A percentile compares a stretch with the other conserved stretches of the same genome.
phyloP scores from a whole-genome alignment of 2,888 invertebrate species.

The Lepidochrysops patricia region DNA sequence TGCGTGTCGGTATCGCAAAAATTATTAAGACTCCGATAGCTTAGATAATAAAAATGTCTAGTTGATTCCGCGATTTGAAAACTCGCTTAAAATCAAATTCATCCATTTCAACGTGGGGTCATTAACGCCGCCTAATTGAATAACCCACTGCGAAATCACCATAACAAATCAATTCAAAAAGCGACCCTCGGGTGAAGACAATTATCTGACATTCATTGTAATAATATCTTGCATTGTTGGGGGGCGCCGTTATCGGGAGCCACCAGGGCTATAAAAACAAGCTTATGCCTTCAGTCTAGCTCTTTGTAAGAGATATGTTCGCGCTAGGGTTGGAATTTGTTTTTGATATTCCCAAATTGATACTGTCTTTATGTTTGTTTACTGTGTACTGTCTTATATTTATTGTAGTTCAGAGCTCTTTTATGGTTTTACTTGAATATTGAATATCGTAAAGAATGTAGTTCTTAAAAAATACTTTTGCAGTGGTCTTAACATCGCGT shows the following conservation, averaged over 20 bases:
- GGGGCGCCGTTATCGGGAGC: conserved; percentile 53
- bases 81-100: too few relatives aligned
- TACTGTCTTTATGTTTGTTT: conserved; percentile 12
- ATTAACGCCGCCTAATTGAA: conserved; percentile 11
- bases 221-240: conserved; percentile 66
- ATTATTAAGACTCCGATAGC: too few relatives aligned
- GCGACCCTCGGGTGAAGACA: conserved; percentile 36
- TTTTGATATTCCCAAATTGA: conserved; percentile 17
- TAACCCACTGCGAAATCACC: conserved; percentile 16
- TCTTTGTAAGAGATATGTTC: conserved; percentile 33
- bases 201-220: conserved; percentile 60
- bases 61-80: too few relatives aligned
- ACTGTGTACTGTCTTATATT: background rate
- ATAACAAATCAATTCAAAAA: conserved; percentile 46
- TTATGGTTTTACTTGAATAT: background rate
- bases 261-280: conserved; percentile 70
- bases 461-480: too few relatives aligned
- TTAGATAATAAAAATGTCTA: too few relatives aligned
- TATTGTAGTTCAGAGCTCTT: conserved; percentile 12
- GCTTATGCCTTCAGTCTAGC: conserved; percentile 68
- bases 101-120: background rate
- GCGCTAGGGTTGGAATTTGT: conserved; percentile 23
- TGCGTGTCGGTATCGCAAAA: too few relatives aligned
- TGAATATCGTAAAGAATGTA: too few relatives aligned
- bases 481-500: too few relatives aligned